These are phyloP conservation scores for Crotalus helleri DNA, from an alignment of 2,113 vertebrate species.

Conservation along the genomic window DNA sequence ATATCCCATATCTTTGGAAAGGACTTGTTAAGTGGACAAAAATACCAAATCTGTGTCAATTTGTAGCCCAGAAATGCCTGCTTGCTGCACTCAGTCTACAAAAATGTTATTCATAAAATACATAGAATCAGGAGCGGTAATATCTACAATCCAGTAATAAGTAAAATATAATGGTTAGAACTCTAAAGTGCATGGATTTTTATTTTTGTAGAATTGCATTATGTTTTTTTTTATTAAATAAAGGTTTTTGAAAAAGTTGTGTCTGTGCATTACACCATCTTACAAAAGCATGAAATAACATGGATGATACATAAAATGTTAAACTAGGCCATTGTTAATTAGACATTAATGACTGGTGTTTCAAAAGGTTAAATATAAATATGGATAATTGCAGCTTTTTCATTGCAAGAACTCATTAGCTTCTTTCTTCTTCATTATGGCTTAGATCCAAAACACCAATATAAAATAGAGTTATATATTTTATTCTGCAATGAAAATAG, in stretches of 20 bases:
- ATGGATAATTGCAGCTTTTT: constrained; percentile 64
- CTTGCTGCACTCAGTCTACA: not conserved
- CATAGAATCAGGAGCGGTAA: not conserved
- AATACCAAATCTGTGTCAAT: not conserved
- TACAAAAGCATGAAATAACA: constrained; percentile 47
- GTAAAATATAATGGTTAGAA: not conserved
- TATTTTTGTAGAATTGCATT: not conserved
- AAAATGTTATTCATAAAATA: not conserved
- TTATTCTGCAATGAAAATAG: constrained; percentile 49
- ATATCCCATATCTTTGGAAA: not conserved
- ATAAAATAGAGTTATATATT: constrained; percentile 59
- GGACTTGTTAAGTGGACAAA: not conserved
- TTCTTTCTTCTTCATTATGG: constrained; percentile 53
- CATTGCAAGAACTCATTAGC: constrained; percentile 62
- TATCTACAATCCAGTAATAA: not conserved
- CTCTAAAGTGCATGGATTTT: not conserved
- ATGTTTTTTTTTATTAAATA: not conserved
- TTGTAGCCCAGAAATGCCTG: not conserved
- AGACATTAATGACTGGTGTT: constrained; percentile 62
- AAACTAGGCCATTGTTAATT: constrained; percentile 47
- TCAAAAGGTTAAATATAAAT: constrained; percentile 73
- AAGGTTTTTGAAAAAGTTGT: not conserved
- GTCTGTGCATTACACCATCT: constrained; percentile 33
- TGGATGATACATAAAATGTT: constrained; percentile 46
- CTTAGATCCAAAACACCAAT: constrained; percentile 53